Evolutionary conservation across 2,888 invertebrate genomes (phyloP), one percentile per base, ranked within the genome.

Genomic region (Morpho deidamia): DNA sequence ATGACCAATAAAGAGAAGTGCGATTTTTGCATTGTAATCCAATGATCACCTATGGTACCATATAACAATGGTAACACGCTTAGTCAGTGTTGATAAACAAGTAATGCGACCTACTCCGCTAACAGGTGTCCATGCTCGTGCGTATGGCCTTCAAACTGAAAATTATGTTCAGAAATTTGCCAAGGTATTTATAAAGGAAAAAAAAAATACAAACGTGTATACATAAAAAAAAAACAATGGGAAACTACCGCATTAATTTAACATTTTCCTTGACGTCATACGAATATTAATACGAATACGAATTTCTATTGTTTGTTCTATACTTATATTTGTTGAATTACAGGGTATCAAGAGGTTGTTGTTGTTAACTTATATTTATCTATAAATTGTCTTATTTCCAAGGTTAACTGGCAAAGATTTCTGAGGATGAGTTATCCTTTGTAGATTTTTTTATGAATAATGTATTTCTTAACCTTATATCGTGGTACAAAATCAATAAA

Each of bases 31-130:
- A 46, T 46, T 39, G 46, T 46, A 46, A 38, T 45, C 35, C 32
- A 23, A 23, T 38, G 23, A 46, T 45, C 37, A 46, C 46, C 37
- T 5, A 10, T 12, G n/a, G n/a, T n/a, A n/a, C n/a, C n/a, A n/a
- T n/a, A n/a, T 12, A 14, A 35, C 45, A 45, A 45, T 46, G 32
- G 23, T 39, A 11, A 46, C 39, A 39, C 37, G 32, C 45, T 46
- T 38, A 37, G 38, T 46, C 46, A 43, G 23, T 43, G 38, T 38
- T 38, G 41, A 44, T 44, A 50, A 57, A 51, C 55, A 44, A 57
- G 55, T 57, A 47, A 51, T 53, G 45, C 46, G 51, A 57, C 23
- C 46, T 45, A 55, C 40, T 42, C 35, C 43, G 51, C 14, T 33
- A 51, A 47, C 40, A 40, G 45, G 35, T 44, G 40, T 23, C 40